Evolutionary conservation across 2,888 invertebrate species (phyloP), one percentile per base, ranked within the genome.

Genomic region (Thelaira solivaga): DNA sequence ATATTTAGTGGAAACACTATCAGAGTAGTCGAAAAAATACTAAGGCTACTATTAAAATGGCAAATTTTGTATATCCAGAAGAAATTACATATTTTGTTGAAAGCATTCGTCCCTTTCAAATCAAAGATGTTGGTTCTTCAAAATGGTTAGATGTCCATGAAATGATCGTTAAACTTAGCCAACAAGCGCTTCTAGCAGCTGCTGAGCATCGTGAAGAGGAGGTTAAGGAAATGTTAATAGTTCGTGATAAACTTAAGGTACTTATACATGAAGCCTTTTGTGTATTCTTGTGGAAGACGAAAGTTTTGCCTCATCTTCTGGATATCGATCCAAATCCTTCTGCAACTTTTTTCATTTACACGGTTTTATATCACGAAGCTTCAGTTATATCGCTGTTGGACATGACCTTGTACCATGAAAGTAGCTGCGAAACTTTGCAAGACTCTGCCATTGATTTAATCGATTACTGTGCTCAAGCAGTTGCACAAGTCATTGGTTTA

Each of bases 71-170:
- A 41, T 89, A 90, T 75, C 90, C 92, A 4, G 93, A 93, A 82
- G 96, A 96, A 89, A 89, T 94, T 5, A 95, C 95, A 85, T 89
- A 92, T 80, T 95, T 92, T 83, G 91, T 96, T 3, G 92, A 95
- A 85, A 92, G 93, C 81, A 91, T 96, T 87, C 90, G 92, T 80
- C 90, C 92, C 26, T 93, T 92, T 76, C 89, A 91, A 39, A 90
- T 96, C 29, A 91, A 92, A 79, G 91, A 91, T 78, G 90, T 96
- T 76, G 96, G 95, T 57, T 92, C 91, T 55, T 90, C 90, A 83
- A 95, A 94, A 62, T 96, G 96, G 96, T 89, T 95, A 51, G 94
- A 95, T 82, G 93, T 92, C 89, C 97, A 97, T 85, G 93, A 95
- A 85, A 91, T 94, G 83, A 87, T 97, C 7, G 94, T 96, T 84